Base-by-base conservation (phyloP, 1,140 invertebrate species). In the Steinernema feltiae region DNA sequence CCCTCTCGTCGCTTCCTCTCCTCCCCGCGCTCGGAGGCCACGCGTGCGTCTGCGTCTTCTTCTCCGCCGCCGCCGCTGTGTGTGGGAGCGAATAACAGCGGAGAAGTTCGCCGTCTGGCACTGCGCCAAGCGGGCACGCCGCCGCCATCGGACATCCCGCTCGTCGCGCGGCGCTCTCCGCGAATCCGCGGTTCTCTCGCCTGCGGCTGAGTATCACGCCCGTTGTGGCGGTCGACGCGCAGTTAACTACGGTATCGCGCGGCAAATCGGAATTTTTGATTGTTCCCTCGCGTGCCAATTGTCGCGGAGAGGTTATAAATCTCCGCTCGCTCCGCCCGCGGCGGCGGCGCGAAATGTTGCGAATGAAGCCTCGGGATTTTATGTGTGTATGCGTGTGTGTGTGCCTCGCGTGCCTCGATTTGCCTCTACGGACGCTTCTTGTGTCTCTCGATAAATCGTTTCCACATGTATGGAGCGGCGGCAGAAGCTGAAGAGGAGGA, bases 71-170 rank as follows among this genome's bases (percentile, higher is more conserved):
- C 53, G 53, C 53, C 24, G 53, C 24, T 63, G 24, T 63, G 53
- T 12, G 53, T 15, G 24, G 53, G 24, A 63, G 53, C 7, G 53
- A 63, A 63, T 63, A 63, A 63, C 53, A 63, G 53, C 35, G 35
- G 35, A 63, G 53, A 63, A 63, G 53, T 63, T 63, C 53, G 53
- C 53, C 53, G 53, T 63, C 53, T 63, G 53, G 53, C 53, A 27
- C 15, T 3, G 24, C 24, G 53, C 53, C 53, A 63, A 63, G 3
- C 24, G 53, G 53, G 53, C 53, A n/a, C 53, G 53, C 53, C 53
- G 53, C 35, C 35, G 18, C 18, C 35, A 7, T 18, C 35, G 35
- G 35, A 7, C 18, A 21, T n/a, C 53, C 24, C 15, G 12, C 53
- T 63, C 53, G 15, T 63, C 53, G 53, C 53, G 7, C 24, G 53